A percentile compares a stretch with the other conserved stretches of the same genome.
Conservation (phyloP, 2,797 vertebrate species). For the Alfaro cultratus region DNA sequence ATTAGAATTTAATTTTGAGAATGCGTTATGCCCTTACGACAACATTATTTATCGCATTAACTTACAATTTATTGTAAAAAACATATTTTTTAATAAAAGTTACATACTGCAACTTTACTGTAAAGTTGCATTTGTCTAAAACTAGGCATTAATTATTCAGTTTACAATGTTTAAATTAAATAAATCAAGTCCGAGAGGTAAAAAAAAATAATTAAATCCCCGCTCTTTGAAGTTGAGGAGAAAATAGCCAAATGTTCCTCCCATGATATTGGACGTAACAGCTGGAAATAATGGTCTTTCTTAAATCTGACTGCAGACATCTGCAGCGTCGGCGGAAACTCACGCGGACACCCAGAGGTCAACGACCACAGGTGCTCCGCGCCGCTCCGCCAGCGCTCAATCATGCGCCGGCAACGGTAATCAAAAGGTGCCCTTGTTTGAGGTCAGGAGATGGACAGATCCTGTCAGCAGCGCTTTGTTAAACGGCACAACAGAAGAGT, state of each 20-base stretch:
- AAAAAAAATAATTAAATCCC: not conserved
- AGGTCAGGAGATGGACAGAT: conserved; percentile 38
- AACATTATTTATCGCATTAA: not conserved
- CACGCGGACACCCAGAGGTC: conserved; percentile 28
- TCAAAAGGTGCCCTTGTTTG: conserved; percentile 24
- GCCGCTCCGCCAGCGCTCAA: conserved; percentile 1
- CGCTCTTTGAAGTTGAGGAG: conserved; percentile 5
- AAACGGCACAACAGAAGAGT: conserved; percentile 7
- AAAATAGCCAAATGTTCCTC: conserved; percentile 43
- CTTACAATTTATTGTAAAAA: too few species aligned
- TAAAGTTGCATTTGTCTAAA: conserved; percentile 6
- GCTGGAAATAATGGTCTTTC: conserved; percentile 17
- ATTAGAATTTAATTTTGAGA: too few species aligned
- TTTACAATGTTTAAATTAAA: not conserved
- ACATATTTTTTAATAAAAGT: too few species aligned
- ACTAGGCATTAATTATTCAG: not conserved
- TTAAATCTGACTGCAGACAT: conserved; percentile 16
- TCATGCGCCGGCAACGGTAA: conserved; percentile 23
- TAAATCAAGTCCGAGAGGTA: not conserved
- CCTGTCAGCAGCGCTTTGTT: not conserved
- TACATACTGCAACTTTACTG: conserved; percentile 5
- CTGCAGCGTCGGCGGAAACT: conserved; percentile 5
- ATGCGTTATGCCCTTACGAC: too few species aligned
- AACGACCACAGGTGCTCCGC: conserved; percentile 3
- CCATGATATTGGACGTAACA: conserved; percentile 18